Conservation (phyloP, 2,888 invertebrate genomes). For the Calameuta pallipes region DNA sequence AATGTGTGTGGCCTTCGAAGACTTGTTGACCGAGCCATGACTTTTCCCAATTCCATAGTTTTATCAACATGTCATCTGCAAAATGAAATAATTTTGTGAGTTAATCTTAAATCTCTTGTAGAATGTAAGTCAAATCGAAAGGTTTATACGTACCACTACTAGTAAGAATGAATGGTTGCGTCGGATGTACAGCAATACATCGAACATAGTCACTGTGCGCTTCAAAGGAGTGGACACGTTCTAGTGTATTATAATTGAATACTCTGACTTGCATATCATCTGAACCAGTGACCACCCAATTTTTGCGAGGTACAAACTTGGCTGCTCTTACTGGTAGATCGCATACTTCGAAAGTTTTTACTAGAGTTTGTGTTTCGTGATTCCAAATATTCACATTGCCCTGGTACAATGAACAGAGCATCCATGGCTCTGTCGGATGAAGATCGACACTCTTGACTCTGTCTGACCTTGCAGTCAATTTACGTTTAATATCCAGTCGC, state of each 20-base stretch:
- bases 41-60: constrained; percentile 99
- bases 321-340: constrained; percentile 96
- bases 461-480: constrained; percentile 96
- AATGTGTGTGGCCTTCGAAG: constrained; percentile 99
- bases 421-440: constrained; percentile 98
- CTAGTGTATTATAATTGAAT: constrained; percentile 98
- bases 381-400: constrained; percentile 99
- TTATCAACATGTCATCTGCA: constrained; percentile 96
- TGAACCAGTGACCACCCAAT: constrained; percentile 98
- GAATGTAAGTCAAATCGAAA: constrained; percentile 5
- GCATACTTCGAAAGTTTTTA: constrained; percentile 92
- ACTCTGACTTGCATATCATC: constrained; percentile 96
- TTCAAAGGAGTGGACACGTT: constrained; percentile 94
- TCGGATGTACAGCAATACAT: constrained; percentile 96
- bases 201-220: constrained; percentile 99
- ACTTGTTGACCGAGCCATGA: constrained; percentile 98
- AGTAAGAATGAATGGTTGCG: constrained; percentile 95
- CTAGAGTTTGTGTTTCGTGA: constrained; percentile 92
- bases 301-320: constrained; percentile 96
- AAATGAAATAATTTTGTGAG: constrained; percentile 4
- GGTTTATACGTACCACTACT: constrained; percentile 83
- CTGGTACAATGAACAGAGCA: constrained; percentile 97
- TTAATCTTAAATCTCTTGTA: neutral
- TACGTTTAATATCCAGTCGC: constrained; percentile 97
- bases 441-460: constrained; percentile 98